Evolutionary conservation across 2,888 invertebrate species (phyloP).

Genomic region (Acleris holmiana): DNA sequence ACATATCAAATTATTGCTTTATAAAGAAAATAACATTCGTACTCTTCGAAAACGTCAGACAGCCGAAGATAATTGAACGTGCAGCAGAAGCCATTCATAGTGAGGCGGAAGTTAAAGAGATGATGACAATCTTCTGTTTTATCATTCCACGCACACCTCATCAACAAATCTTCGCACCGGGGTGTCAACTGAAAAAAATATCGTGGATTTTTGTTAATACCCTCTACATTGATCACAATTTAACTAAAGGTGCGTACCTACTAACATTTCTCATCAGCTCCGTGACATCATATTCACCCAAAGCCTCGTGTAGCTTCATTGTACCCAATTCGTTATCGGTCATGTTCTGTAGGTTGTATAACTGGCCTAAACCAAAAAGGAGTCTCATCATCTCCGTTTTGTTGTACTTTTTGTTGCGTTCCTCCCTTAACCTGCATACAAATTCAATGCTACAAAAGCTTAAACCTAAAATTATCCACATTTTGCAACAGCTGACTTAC

Average conservation of each 20-base stretch:
- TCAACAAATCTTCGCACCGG: slow-evolving; percentile 74
- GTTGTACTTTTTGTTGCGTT: slow-evolving; percentile 66
- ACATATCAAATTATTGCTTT: background rate
- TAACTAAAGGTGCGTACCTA: slow-evolving; percentile 11
- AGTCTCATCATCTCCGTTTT: slow-evolving; percentile 65
- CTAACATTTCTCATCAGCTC: slow-evolving; percentile 68
- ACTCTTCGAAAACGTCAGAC: slow-evolving; percentile 71
- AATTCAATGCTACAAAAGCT: slow-evolving; percentile 13
- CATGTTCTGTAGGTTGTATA: slow-evolving; percentile 64
- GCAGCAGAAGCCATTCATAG: slow-evolving; percentile 85
- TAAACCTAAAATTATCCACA: slow-evolving; percentile 1
- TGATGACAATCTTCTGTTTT: slow-evolving; percentile 68
- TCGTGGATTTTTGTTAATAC: too few species aligned
- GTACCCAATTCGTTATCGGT: slow-evolving; percentile 54
- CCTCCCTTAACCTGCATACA: slow-evolving; percentile 58
- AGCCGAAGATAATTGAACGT: slow-evolving; percentile 83
- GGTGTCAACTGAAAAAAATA: slow-evolving; percentile 69
- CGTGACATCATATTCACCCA: slow-evolving; percentile 73
- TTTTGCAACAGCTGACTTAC: slow-evolving; percentile 55
- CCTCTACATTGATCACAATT: too few species aligned
- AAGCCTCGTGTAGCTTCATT: slow-evolving; percentile 61
- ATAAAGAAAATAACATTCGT: slow-evolving; percentile 39
- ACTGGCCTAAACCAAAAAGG: slow-evolving; percentile 65
- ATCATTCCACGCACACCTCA: slow-evolving; percentile 80
- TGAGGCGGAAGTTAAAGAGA: slow-evolving; percentile 82